Conservation (phyloP, 2,888 invertebrate genomes). For the Notocelia uddmanniana region DNA sequence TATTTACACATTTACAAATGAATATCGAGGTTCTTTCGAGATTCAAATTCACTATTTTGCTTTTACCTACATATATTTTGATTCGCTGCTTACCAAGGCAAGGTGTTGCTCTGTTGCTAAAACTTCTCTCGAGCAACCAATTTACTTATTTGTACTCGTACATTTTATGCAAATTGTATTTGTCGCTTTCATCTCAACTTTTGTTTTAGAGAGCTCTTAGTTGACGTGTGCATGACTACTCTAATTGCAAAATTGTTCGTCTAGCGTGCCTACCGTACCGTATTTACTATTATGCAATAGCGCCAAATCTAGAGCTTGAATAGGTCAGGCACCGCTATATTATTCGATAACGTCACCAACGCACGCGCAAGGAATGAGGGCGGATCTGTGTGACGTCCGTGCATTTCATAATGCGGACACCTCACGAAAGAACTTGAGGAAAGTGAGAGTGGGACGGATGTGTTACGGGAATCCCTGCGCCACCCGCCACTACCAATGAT, state of each 20-base stretch:
- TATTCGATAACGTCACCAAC: slow-evolving; percentile 60
- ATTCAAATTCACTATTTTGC: no score
- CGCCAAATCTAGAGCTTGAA: slow-evolving; percentile 65
- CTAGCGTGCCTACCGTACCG: slow-evolving; percentile 55
- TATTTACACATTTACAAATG: no score
- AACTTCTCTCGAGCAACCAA: not conserved
- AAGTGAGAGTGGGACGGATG: slow-evolving; percentile 66
- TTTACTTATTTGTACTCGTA: slow-evolving; percentile 20
- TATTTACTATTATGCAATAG: slow-evolving; percentile 64
- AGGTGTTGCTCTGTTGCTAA: not conserved
- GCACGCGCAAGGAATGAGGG: slow-evolving; percentile 67
- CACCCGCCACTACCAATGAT: slow-evolving; percentile 33
- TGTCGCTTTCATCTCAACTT: slow-evolving; percentile 31
- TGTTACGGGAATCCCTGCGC: slow-evolving; percentile 57
- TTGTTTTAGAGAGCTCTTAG: slow-evolving; percentile 22
- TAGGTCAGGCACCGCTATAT: slow-evolving; percentile 59
- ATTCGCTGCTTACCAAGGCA: not conserved
- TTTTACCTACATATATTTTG: not conserved
- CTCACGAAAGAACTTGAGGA: slow-evolving; percentile 55
- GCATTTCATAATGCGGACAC: slow-evolving; percentile 69
- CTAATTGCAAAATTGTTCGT: not conserved
- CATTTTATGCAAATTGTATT: slow-evolving; percentile 18
- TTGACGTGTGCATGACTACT: slow-evolving; percentile 4
- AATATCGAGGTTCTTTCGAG: no score
- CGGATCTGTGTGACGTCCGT: slow-evolving; percentile 57